Base-by-base conservation (phyloP, 2,797 vertebrate genomes). In the Enteromius thamalakanensis region DNA sequence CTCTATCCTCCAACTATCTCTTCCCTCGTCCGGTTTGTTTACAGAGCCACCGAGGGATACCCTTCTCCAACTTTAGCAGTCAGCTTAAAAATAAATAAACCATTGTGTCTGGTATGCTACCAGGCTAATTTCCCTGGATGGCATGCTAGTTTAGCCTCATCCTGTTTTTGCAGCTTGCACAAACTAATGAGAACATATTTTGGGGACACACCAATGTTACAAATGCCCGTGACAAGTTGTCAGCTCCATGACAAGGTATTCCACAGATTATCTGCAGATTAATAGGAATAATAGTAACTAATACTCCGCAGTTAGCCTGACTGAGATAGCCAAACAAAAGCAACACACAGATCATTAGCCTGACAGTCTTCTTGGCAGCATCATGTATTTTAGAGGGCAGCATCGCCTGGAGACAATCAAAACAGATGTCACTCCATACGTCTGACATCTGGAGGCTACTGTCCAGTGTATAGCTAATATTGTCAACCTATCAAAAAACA, bases 91-190 rank as follows among this genome's bases (percentile, higher is more conserved):
- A 85, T 83, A 85, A 88, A 85, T 84, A 93, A 93, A 92, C 91
- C 90, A 91, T 85, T 76, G 87, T 88, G 86, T 90, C 89, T 89
- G 78, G 87, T 90, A 91, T 92, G 91, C 92, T 87, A 87, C 88
- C 88, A 87, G 89, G 90, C 85, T 93, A 91, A 93, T 94, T 86
- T 94, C 91, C 93, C 91, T 86, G 84, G 91, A 89, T 85, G 88
- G 87, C 84, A 84, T 80, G 84, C 87, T 86, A 86, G 81, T 74
- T 72, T 77, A 47, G 85, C 64, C 85, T 74, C 51, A 74, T 64
- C 81, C 71, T 90, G 84, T 81, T 84, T 70, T 77, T 79, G 64
- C 70, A 68, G 80, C 37, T 71, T 76, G 49, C 84, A 70, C 70
- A 47, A 53, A 75, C 69, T 79, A 69, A 74, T 85, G 76, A 65